A percentile compares a stretch with the other conserved stretches of the same genome.
Conservation (phyloP, 2,113 vertebrate genomes). For the Antennarius striatus region DNA sequence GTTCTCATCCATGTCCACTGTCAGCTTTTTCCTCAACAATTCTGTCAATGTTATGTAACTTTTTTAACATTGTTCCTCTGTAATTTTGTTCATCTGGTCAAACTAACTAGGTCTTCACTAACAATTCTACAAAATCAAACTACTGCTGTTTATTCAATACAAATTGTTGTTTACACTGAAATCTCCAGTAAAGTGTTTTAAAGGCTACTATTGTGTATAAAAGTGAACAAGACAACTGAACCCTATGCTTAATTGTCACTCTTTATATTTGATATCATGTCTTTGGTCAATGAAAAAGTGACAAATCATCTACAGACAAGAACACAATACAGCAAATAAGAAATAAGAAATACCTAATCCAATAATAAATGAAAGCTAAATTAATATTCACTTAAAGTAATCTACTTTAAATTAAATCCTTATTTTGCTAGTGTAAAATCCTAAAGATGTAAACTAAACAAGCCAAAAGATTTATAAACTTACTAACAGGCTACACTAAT, state of each 20-base stretch:
- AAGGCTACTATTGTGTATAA: no score
- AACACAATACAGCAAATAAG: no score
- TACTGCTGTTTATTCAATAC: slow-evolving; percentile 32
- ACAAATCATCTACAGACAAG: no score
- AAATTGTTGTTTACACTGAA: slow-evolving; percentile 24
- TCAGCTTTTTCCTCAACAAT: slow-evolving; percentile 38
- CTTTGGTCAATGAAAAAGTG: no score
- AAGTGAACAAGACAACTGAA: no score
- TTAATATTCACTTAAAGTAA: neutral
- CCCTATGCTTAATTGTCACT: no score
- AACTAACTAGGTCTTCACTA: slow-evolving; percentile 17
- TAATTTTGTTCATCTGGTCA: slow-evolving; percentile 12
- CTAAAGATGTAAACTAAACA: neutral
- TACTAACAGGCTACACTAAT: neutral
- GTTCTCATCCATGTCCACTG: slow-evolving; percentile 62
- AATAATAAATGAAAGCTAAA: neutral
- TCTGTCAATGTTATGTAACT: slow-evolving; percentile 8
- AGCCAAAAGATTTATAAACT: no score
- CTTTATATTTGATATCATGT: no score
- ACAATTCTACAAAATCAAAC: no score
- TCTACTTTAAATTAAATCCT: neutral
- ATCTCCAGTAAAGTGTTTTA: neutral
- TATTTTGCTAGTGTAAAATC: neutral
- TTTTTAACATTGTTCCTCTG: neutral
- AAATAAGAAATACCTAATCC: neutral